Evolutionary conservation across 2,888 invertebrate genomes (phyloP).

Genomic region (Lycocerus yunnanus): DNA sequence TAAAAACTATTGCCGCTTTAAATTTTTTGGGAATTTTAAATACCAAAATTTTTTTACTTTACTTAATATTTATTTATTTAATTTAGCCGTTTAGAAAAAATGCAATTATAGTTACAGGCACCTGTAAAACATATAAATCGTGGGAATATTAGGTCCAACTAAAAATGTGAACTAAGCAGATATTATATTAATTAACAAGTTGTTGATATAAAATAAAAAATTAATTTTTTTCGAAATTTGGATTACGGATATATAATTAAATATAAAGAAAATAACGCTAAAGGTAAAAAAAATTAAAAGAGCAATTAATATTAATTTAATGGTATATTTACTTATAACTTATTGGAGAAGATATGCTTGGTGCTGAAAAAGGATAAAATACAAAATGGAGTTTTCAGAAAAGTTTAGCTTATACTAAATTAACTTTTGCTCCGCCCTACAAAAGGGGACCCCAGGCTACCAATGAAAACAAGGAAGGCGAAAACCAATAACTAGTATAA

Average conservation of each 20-base stretch:
- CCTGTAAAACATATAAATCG: too few relatives aligned
- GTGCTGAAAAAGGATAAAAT: constrained; percentile 35
- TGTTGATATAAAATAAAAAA: neutral
- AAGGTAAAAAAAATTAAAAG: neutral
- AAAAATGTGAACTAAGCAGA: neutral
- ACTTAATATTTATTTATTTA: too few relatives aligned
- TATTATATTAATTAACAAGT: neutral
- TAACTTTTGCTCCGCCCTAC: constrained; percentile 34
- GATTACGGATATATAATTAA: neutral
- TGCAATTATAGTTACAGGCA: too few relatives aligned
- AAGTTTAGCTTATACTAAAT: constrained; percentile 33
- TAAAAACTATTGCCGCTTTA: too few relatives aligned
- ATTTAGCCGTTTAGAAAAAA: too few relatives aligned
- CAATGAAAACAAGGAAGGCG: constrained; percentile 37
- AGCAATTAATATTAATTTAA: neutral
- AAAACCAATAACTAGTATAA: constrained; percentile 36
- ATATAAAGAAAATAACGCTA: neutral
- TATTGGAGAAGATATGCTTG: neutral
- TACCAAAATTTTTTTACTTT: too few relatives aligned
- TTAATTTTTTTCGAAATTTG: neutral
- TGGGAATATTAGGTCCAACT: too few relatives aligned
- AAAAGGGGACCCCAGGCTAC: constrained; percentile 31
- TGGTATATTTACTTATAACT: neutral
- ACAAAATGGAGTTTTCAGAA: constrained; percentile 41
- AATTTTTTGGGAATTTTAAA: too few relatives aligned